Percentiles rank a stretch among this genome's conserved stretches.
These are phyloP conservation scores for Nymphalis urticae DNA, from an alignment of 2,888 invertebrate species.

Conservation along the genomic window DNA sequence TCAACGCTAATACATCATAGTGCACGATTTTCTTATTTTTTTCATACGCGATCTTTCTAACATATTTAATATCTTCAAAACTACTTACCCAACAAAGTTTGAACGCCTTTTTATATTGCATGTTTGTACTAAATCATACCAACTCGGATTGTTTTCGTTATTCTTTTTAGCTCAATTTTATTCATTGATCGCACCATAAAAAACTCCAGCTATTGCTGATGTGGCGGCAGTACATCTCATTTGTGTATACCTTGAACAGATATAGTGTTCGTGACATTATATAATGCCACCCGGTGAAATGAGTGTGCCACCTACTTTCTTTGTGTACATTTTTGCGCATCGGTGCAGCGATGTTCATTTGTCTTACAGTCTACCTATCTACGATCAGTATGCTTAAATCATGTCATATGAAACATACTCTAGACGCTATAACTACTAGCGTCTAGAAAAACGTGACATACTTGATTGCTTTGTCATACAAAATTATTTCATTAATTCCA, in stretches of 20 bases:
- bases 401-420: background rate
- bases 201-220: slow-evolving; percentile 9
- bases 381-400: background rate
- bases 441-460: background rate
- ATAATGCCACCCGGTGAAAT: slow-evolving; percentile 42
- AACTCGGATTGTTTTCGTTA: too few species aligned
- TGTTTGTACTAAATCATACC: too few species aligned
- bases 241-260: slow-evolving; percentile 28
- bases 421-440: too few species aligned
- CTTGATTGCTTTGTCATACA: slow-evolving; percentile 1
- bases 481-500: slow-evolving; percentile 11
- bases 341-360: slow-evolving; percentile 53
- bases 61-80: too few species aligned
- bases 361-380: slow-evolving; percentile 41
- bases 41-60: too few species aligned
- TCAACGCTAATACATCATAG: too few species aligned
- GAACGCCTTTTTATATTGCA: too few species aligned
- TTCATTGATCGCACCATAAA: slow-evolving; percentile 20
- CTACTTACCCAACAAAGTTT: too few species aligned
- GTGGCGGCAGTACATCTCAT: slow-evolving; percentile 14
- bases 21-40: too few species aligned
- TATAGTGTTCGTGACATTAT: slow-evolving; percentile 33
- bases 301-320: slow-evolving; percentile 52
- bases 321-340: slow-evolving; percentile 50
- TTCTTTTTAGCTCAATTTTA: too few species aligned